Percentiles rank a stretch among this genome's conserved stretches.
phyloP scores from a whole-genome alignment of 30 jellyfish, hydroid and myxozoan genomes.

The Aurelia sp. region DNA sequence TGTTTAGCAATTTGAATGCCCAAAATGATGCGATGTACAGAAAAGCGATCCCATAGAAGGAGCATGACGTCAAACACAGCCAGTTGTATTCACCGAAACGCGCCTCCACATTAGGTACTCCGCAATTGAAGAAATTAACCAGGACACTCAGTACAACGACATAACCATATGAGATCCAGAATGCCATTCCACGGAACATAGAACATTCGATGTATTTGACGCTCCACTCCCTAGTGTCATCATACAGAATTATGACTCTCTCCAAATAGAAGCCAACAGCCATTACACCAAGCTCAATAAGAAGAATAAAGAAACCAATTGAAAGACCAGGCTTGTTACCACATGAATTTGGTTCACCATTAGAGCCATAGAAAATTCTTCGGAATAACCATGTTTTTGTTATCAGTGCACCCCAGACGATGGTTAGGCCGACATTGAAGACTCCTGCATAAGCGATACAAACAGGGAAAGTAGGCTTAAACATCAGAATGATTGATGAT shows the following conservation, averaged over 20 bases:
- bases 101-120: conserved; percentile 86
- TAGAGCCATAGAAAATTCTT: conserved; percentile 35
- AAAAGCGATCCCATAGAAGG: conserved; percentile 59
- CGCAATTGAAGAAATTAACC: conserved; percentile 83
- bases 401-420: conserved; percentile 69
- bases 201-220: conserved; percentile 84
- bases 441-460: conserved; percentile 67
- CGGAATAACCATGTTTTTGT: conserved; percentile 69
- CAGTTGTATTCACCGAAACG: conserved; percentile 83
- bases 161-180: conserved; percentile 85
- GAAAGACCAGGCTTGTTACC: conserved; percentile 75
- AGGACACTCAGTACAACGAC: conserved; percentile 70
- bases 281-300: conserved; percentile 58
- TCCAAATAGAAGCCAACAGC: conserved; percentile 49
- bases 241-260: conserved; percentile 39
- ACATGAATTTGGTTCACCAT: conserved; percentile 45
- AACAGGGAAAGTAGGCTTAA: conserved; percentile 66
- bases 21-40: conserved; percentile 67
- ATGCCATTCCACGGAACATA: conserved; percentile 54
- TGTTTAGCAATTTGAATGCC: conserved; percentile 55
- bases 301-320: conserved; percentile 27
- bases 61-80: conserved; percentile 71
- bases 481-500: conserved; percentile 76
- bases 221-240: conserved; percentile 82
- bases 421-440: conserved; percentile 77